Evolutionary conservation across 2,888 invertebrate species (phyloP).

Genomic region (Pristionchus entomophagus): DNA sequence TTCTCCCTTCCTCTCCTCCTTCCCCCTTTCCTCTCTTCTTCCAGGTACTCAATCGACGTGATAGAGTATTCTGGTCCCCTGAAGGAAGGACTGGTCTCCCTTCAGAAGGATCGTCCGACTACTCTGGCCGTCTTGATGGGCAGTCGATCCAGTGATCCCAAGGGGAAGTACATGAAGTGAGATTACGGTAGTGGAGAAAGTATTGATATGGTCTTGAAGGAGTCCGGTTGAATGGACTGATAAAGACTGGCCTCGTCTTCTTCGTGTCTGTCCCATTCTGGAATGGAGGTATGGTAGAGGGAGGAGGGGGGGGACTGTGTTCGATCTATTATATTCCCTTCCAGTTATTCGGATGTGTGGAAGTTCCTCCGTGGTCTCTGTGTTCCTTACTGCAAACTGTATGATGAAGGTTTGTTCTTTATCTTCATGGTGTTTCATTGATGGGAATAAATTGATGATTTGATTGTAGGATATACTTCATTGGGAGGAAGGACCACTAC

Average conservation of each 20-base stretch:
- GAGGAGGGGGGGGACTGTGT: neutral
- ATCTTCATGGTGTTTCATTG: constrained; percentile 40
- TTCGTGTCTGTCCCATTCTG: constrained; percentile 81
- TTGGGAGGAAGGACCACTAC: constrained; percentile 89
- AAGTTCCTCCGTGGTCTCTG: constrained; percentile 85
- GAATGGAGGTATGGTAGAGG: constrained; percentile 56
- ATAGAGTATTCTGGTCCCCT: constrained; percentile 84
- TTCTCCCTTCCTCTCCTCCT: too few relatives aligned
- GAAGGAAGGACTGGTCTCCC: constrained; percentile 83
- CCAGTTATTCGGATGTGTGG: constrained; percentile 94
- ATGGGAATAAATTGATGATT: neutral
- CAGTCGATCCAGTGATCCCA: constrained; percentile 87
- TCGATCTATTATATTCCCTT: constrained; percentile 83
- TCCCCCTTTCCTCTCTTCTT: constrained; percentile 49
- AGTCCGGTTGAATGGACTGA: constrained; percentile 82
- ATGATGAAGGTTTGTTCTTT: constrained; percentile 80
- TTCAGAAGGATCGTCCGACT: constrained; percentile 80
- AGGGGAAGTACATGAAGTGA: constrained; percentile 66
- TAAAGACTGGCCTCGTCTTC: constrained; percentile 89
- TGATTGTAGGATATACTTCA: constrained; percentile 86
- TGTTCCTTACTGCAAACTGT: constrained; percentile 91
- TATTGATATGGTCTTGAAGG: constrained; percentile 39
- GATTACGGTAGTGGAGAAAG: neutral
- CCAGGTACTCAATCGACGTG: constrained; percentile 84
- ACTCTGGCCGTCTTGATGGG: constrained; percentile 93